A percentile compares a stretch with the other conserved stretches of the same genome.
Evolutionary conservation across 2,113 vertebrate genomes (phyloP).

Genomic region (Dipodomys merriami): DNA sequence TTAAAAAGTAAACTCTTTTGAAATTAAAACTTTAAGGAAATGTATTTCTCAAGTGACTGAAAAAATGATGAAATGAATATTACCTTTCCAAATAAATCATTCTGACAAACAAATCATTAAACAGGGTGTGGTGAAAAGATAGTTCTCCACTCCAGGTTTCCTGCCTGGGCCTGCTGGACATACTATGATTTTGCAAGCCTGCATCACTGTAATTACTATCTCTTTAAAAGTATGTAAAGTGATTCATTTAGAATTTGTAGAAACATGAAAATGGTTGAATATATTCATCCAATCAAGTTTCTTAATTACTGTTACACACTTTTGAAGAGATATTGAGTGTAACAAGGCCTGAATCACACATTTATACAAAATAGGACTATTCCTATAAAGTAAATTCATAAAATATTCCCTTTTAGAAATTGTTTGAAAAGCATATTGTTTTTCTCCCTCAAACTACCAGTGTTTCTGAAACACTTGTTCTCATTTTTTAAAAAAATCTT

Average conservation of each 20-base stretch:
- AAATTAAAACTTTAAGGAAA: background rate
- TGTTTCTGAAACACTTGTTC: slow-evolving; percentile 19
- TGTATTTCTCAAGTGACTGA: slow-evolving; percentile 6
- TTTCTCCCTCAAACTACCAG: slow-evolving; percentile 56
- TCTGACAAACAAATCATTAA: slow-evolving; percentile 27
- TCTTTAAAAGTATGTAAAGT: slow-evolving; percentile 48
- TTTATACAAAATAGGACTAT: background rate
- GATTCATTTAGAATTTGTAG: slow-evolving; percentile 50
- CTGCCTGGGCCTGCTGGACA: background rate
- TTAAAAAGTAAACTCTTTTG: slow-evolving; percentile 1
- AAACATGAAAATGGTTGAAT: slow-evolving; percentile 16
- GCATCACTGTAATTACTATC: background rate
- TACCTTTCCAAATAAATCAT: slow-evolving; percentile 50
- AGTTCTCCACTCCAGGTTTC: background rate
- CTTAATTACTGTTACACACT: slow-evolving; percentile 33
- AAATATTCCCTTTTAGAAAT: background rate
- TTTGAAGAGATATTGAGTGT: slow-evolving; percentile 52
- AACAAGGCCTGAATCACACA: slow-evolving; percentile 41
- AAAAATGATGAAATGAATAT: background rate
- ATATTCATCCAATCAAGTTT: background rate
- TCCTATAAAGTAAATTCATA: background rate
- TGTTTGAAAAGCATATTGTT: background rate
- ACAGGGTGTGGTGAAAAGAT: background rate
- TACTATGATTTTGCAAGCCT: slow-evolving; percentile 18
- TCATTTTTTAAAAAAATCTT: slow-evolving; percentile 26